phyloP scores from a whole-genome alignment of 1,140 invertebrate genomes.

The Bombus confusus region DNA sequence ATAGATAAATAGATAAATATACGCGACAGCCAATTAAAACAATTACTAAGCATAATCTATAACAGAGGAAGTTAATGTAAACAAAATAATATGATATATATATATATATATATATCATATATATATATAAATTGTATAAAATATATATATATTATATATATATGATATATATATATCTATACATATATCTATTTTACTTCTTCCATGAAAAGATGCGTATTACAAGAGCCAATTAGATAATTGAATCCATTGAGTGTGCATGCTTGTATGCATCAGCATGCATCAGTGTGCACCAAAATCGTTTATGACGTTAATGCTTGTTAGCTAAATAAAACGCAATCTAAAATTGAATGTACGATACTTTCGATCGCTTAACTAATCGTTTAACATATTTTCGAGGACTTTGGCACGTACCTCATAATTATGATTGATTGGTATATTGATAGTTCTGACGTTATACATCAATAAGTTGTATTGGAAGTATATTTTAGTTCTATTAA shows the following conservation, averaged over 20 bases:
- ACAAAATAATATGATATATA: no score
- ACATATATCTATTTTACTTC: not conserved
- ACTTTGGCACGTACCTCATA: not conserved
- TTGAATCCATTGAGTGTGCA: not conserved
- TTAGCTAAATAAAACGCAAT: not conserved
- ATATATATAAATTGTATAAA: no score
- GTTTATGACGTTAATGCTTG: not conserved
- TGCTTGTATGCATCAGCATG: not conserved
- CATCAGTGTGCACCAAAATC: not conserved
- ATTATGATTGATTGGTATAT: not conserved
- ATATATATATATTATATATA: no score
- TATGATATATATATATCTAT: no score
- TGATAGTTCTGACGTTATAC: not conserved
- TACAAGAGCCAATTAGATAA: not conserved
- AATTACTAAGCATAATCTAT: no score
- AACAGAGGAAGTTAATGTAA: no score
- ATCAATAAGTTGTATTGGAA: not conserved
- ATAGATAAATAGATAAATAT: no score
- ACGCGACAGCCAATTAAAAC: no score
- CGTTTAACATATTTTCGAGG: not conserved
- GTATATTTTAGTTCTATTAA: not conserved
- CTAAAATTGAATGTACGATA: constrained; percentile 8
- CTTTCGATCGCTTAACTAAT: not conserved
- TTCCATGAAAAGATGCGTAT: not conserved
- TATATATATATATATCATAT: no score